Base-by-base conservation (phyloP, 1,140 invertebrate genomes). In the Choristoneura fumiferana region DNA sequence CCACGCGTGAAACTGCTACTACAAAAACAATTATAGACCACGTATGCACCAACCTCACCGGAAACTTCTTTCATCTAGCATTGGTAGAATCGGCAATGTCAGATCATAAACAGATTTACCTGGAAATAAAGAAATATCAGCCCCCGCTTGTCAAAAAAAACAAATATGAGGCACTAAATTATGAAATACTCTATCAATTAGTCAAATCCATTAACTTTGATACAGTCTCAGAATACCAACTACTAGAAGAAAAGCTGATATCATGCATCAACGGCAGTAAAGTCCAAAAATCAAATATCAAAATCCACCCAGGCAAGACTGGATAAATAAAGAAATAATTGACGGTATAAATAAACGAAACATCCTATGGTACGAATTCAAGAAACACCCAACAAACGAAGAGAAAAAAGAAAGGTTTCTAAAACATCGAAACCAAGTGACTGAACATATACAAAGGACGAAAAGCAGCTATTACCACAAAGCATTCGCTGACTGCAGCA, bases 91-190 rank as follows among this genome's bases (percentile, higher is more conserved):
- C 60, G 15, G 15, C 52, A 18, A 54, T 60, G 40, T 58, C 63
- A 37, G 63, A 65, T 39, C 58, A 60, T 39, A 65, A 57, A 17
- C 57, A 62, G 14, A 66, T 66, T n/a, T 66, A 43, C 37, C 17
- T 54, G n/a, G 52, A 54, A 54, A 29, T 54, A 10, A 54, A 54
- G 8, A 54, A 54, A 34, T n/a, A 14, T 15, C 22, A 12, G 22
- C 52, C 12, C n/a, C 1, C 9, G 8, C 22, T 29, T 1, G 10
- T 9, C 13, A 8, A 29, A 4, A 54, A 54, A 29, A 13, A 34
- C 4, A 54, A 5, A 8, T 54, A 54, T 29, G 10, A 54, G 18
- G 18, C 52, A 8, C 33, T 54, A 22, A 29, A 54, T 18, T 54
- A 54, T 10, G 22, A 54, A n/a, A 54, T 6, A 13, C 13, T 54